Base-by-base conservation (phyloP, 2,113 vertebrate species). In the Heterochromis multidens region DNA sequence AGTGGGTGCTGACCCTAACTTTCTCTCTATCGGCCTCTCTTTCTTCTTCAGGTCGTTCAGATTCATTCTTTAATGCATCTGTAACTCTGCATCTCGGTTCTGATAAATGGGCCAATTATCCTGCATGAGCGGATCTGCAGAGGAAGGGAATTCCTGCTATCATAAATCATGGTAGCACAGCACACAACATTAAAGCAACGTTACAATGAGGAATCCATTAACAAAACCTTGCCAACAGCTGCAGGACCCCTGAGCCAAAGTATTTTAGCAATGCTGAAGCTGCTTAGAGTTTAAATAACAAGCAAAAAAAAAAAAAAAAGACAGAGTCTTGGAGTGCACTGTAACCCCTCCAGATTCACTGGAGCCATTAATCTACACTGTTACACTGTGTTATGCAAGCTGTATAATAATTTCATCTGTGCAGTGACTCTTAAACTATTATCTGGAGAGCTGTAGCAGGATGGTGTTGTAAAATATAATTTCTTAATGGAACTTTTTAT, bases 71-170 rank as follows among this genome's bases (percentile, higher is more conserved):
- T 87, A 67, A 84, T 86, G 81, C 86, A 85, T 86, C 77, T 88
- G 84, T 81, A 88, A 90, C 85, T 90, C 65, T 76, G 84, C 61
- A 74, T 67, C 72, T 86, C 29, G 2, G 56, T 83, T 79, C 77
- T 93, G 91, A 94, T 84, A 94, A 95, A 95, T 94, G 88, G 94
- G 88, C 86, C 93, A 90, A 89, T 96, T 95, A 92, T 82, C 46
- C 81, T 78, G 89, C 86, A 89, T 93, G 91, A 93, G 82, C 77
- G 87, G 90, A 90, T 93, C 84, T 92, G 91, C 91, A 90, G 90
- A 87, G 90, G 91, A 91, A 92, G 89, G 92, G 92, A 89, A 92
- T 92, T 93, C 93, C 90, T 85, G 6, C 85, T 77, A 19, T 72
- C 84, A 83, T 94, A 85, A 95, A 94, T 95, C 94, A 91, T 6